Conservation (phyloP, 2,888 invertebrate species). For the Amblyteles armatorius region DNA sequence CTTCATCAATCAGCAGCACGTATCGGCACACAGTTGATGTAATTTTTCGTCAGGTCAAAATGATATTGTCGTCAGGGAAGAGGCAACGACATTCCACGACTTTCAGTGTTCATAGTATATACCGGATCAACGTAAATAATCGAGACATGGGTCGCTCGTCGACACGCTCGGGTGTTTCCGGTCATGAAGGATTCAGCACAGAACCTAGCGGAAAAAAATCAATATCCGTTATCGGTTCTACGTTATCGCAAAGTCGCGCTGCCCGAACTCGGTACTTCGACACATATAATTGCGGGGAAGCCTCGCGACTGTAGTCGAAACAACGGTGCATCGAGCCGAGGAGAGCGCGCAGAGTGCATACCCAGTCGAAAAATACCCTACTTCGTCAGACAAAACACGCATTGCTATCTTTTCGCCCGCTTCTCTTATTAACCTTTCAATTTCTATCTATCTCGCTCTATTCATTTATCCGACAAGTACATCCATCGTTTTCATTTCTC, state of each 20-base stretch:
- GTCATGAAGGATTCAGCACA: slow-evolving; percentile 60
- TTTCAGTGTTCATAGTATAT: slow-evolving; percentile 10
- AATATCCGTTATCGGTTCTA: slow-evolving; percentile 61
- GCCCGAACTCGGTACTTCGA: background rate
- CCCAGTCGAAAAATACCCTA: background rate
- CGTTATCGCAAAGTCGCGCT: background rate
- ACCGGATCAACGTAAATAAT: slow-evolving; percentile 54
- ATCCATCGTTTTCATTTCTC: slow-evolving; percentile 45
- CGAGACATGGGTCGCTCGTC: background rate
- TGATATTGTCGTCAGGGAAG: too few relatives aligned
- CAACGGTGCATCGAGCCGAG: background rate
- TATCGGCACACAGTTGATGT: too few relatives aligned
- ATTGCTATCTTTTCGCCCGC: slow-evolving; percentile 39
- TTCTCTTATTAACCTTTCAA: slow-evolving; percentile 57
- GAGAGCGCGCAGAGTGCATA: background rate
- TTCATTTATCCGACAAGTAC: slow-evolving; percentile 60
- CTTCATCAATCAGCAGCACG: too few relatives aligned
- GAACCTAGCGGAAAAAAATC: slow-evolving; percentile 23
- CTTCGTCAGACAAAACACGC: slow-evolving; percentile 20
- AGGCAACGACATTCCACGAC: too few relatives aligned
- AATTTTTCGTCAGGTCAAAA: too few relatives aligned
- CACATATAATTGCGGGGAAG: slow-evolving; percentile 49
- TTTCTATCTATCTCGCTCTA: slow-evolving; percentile 48
- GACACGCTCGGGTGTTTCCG: slow-evolving; percentile 28
- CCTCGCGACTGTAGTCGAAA: slow-evolving; percentile 10